Evolutionary conservation across 2,113 vertebrate genomes (phyloP).

Genomic region (Engystomops pustulosus): DNA sequence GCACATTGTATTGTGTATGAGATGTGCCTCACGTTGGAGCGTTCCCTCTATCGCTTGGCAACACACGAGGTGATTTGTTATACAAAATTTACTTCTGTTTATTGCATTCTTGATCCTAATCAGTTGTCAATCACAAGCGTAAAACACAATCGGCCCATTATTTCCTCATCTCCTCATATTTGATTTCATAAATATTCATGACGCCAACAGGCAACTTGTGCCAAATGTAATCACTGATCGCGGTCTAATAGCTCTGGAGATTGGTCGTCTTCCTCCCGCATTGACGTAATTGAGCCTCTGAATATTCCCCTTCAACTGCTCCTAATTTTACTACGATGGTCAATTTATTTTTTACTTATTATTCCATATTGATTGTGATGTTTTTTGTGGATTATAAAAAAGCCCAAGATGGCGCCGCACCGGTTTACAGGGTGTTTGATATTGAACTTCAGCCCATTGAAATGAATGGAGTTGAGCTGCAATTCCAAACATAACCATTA

Average conservation of each 20-base stretch:
- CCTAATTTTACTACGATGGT: too few relatives aligned
- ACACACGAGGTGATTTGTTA: not conserved
- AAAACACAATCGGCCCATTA: slow-evolving; percentile 1
- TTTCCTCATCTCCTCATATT: slow-evolving; percentile 18
- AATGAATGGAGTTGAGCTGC: too few relatives aligned
- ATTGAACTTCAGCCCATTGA: too few relatives aligned
- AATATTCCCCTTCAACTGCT: not conserved
- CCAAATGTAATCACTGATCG: slow-evolving; percentile 20
- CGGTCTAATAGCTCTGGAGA: not conserved
- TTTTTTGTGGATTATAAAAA: not conserved
- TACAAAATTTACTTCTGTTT: not conserved
- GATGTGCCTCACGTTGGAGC: too few relatives aligned
- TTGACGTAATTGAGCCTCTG: not conserved
- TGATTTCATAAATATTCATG: slow-evolving; percentile 46
- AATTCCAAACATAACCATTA: too few relatives aligned
- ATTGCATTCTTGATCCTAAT: not conserved
- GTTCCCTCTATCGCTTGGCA: not conserved
- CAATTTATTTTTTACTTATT: not conserved
- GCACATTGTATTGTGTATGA: too few relatives aligned
- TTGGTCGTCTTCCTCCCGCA: not conserved
- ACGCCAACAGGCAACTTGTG: not conserved
- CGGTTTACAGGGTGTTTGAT: too few relatives aligned
- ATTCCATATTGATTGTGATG: not conserved
- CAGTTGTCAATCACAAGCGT: not conserved
- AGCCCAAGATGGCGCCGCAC: too few relatives aligned